Evolutionary conservation across 2,797 vertebrate species (phyloP), one percentile per base, ranked within the genome.

Genomic region (Bradypus variegatus): DNA sequence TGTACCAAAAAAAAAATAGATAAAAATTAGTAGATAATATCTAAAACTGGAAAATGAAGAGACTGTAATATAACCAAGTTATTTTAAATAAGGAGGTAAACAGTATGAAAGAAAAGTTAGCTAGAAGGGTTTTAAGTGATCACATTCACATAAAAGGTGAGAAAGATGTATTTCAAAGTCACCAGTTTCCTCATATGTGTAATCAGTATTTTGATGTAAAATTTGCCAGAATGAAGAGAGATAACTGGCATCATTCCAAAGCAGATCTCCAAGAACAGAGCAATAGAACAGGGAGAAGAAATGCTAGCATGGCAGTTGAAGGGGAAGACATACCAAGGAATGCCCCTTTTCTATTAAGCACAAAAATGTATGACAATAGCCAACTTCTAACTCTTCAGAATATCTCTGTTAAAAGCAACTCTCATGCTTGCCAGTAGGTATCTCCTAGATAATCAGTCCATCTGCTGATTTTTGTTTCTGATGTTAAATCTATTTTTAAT

Each of bases 191-290:
- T 96, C 95, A 96, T 95, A 81, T 92, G 86, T 88, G 92, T 96
- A 96, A 94, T 93, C 96, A 97, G 96, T 95, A 96, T 96, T 97
- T 97, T 96, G 96, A 97, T 96, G 96, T 96, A 97, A 97, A 97
- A 97, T 97, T 97, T 97, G 95, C 95, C 96, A 96, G 96, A 97
- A 96, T 97, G 96, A 95, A 96, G 96, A 97, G 97, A 96, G 95
- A 96, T 96, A 97, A 96, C 95, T 97, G 97, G 96, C 96, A 89
- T 73, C 53, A 76, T 95, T 97, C 96, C 97, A 97, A 97, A 96
- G 95, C 96, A 97, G 97, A 97, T 95, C 96, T 97, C 96, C 95
- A 96, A 96, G 97, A 97, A 96, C 94, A 95, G 94, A 97, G 96
- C 96, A 97, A 96, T 97, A 97, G 97, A 96, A 96, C 95, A 92